Evolutionary conservation across 2,888 invertebrate genomes (phyloP).

Genomic region (Melieria picta): DNA sequence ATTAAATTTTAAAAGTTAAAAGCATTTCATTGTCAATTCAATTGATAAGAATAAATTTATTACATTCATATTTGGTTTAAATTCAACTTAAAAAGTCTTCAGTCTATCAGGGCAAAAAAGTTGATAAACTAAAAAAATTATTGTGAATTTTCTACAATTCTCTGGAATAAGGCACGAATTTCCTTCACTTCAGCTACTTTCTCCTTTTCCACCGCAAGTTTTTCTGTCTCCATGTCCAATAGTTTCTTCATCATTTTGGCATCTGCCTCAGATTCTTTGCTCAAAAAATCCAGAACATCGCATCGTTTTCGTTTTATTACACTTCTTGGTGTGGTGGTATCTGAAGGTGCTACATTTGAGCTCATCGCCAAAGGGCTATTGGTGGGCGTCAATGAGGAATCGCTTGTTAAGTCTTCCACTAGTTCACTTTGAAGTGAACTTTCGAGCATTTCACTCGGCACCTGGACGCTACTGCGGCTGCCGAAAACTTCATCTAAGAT

Average conservation of each 20-base stretch:
- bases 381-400: no score
- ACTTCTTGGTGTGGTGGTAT: not conserved
- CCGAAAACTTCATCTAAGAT: no score
- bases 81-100: no score
- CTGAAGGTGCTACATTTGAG: not conserved
- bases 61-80: slow-evolving; percentile 8
- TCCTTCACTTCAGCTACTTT: slow-evolving; percentile 28
- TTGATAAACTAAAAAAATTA: no score
- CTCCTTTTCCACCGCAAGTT: slow-evolving; percentile 25
- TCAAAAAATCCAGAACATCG: not conserved
- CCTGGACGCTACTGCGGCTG: no score
- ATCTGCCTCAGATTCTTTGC: slow-evolving; percentile 21
- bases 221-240: slow-evolving; percentile 27
- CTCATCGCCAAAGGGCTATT: no score
- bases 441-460: no score
- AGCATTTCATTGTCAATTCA: slow-evolving; percentile 6
- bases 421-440: no score
- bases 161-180: slow-evolving; percentile 26
- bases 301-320: not conserved
- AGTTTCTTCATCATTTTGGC: slow-evolving; percentile 27
- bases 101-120: no score
- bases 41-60: slow-evolving; percentile 10
- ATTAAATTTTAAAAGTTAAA: slow-evolving; percentile 1
- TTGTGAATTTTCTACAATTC: slow-evolving; percentile 11
- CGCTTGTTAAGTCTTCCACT: no score